Conservation (phyloP, 2,888 invertebrate genomes). For the Drosophila mulleri region DNA sequence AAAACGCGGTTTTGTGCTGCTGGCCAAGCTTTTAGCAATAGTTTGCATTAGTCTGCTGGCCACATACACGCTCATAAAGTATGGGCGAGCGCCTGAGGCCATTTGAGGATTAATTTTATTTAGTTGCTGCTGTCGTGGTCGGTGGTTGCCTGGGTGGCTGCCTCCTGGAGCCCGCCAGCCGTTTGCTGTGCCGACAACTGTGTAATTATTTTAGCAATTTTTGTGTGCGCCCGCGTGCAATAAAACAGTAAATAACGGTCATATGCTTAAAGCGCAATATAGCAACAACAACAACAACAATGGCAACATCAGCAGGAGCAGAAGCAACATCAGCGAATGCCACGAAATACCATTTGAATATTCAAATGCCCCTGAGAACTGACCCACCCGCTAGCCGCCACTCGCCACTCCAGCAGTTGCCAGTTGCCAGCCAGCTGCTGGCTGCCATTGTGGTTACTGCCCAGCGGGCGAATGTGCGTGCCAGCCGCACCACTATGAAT, state of each 20-base stretch:
- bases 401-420: too few species aligned
- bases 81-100: slow-evolving; percentile 46
- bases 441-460: slow-evolving; percentile 31
- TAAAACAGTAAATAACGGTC: slow-evolving; percentile 78
- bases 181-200: slow-evolving; percentile 58
- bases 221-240: slow-evolving; percentile 75
- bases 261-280: slow-evolving; percentile 76
- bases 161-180: slow-evolving; percentile 51
- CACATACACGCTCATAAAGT: slow-evolving; percentile 20
- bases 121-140: slow-evolving; percentile 40
- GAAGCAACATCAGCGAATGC: slow-evolving; percentile 5
- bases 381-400: slow-evolving; percentile 22
- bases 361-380: slow-evolving; percentile 77
- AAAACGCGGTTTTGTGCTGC: slow-evolving; percentile 11
- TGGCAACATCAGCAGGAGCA: not conserved
- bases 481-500: slow-evolving; percentile 29
- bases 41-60: slow-evolving; percentile 27
- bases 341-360: slow-evolving; percentile 70
- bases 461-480: slow-evolving; percentile 49
- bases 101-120: slow-evolving; percentile 71
- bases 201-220: slow-evolving; percentile 78
- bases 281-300: slow-evolving; percentile 13
- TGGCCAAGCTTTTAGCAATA: slow-evolving; percentile 25
- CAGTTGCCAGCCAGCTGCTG: not conserved
- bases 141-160: slow-evolving; percentile 17